A percentile compares a stretch with the other conserved stretches of the same genome.
These are phyloP conservation scores for Porphyrio hochstetteri DNA, from an alignment of 2,113 vertebrate species.

Conservation along the genomic window DNA sequence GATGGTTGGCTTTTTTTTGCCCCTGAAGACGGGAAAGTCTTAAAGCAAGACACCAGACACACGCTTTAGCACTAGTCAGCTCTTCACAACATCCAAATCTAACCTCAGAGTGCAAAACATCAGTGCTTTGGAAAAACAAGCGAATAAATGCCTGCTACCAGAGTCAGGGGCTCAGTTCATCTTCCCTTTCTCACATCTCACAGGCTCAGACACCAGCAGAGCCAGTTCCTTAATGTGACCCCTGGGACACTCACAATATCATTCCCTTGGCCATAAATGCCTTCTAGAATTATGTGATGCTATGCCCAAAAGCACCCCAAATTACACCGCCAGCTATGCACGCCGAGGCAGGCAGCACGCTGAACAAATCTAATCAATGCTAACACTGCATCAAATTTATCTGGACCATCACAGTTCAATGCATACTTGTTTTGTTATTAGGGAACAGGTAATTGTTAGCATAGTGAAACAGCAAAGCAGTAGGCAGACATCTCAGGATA, in stretches of 20 bases:
- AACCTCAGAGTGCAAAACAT: neutral
- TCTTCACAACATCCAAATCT: neutral
- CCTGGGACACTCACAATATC: neutral
- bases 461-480: neutral
- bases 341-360: neutral
- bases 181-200: neutral
- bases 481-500: neutral
- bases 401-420: neutral
- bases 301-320: neutral
- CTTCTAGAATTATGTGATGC: neutral
- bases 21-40: neutral
- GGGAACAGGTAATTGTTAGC: neutral
- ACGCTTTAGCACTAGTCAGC: neutral
- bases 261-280: neutral
- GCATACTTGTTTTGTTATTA: neutral
- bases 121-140: neutral
- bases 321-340: neutral
- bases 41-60: neutral
- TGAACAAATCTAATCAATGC: slow-evolving; percentile 7
- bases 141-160: neutral
- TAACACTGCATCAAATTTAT: neutral
- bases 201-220: neutral
- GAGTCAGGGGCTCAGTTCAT: neutral
- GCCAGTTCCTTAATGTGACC: neutral
- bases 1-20: neutral